Base-by-base conservation (phyloP, 2,113 vertebrate genomes). In the Geococcyx californianus region DNA sequence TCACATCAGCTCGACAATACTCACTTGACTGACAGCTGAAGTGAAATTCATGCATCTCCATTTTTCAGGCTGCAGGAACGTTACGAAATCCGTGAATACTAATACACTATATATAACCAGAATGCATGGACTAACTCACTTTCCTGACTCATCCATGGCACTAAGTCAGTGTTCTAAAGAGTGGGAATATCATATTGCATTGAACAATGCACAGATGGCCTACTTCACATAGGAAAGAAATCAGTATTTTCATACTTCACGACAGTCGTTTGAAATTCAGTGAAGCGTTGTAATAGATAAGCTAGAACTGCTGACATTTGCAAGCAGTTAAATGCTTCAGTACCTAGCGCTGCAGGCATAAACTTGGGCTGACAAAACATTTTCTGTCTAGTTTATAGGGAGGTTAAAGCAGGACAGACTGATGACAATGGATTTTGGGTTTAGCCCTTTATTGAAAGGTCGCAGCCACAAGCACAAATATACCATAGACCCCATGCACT, bases 231-330 rank as follows among this genome's bases (percentile, higher is more conserved):
- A 4, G 25, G n/a, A 45, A 88, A 79, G 19, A 80, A 80, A 85
- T 72, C 18, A 4, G 3, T 91, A 38, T 84, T 95, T 91, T 76
- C 4, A 12, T 59, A 58, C 13, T 36, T 74, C 33, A 29, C 6
- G 29, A 44, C 15, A 67, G 56, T 6, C 69, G 36, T 26, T 72
- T 60, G 76, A 51, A 74, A 84, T 59, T 26, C 82, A 89, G 44
- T 51, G 69, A 62, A 78, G 83, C 90, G 38, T 9, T 78, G 45
- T 31, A 87, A 74, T 5, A 74, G 52, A 75, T n/a, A 91, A 87
- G 36, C 78, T 42, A 63, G 54, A 93, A 85, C n/a, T 89, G 80
- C 84, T 96, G 95, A 90, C 44, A 77, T 80, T 54, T 84, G 76
- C 64, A 87, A 40, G 54, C 60, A 59, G 38, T 29, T 58, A 92